Percentiles rank a stretch among this genome's conserved stretches.
These are phyloP conservation scores for Dromius quadrimaculatus DNA, from an alignment of 2,888 invertebrate species.

Conservation along the genomic window DNA sequence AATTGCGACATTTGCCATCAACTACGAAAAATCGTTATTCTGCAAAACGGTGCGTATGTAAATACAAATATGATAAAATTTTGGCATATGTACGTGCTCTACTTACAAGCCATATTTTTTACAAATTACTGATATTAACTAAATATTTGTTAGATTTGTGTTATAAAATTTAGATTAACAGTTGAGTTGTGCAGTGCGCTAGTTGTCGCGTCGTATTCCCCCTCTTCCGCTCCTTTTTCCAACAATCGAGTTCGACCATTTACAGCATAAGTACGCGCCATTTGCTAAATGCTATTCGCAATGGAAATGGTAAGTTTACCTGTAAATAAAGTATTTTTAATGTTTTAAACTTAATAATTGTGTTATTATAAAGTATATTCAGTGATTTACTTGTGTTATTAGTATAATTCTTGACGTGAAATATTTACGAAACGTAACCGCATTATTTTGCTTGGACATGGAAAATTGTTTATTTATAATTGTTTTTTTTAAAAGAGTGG, in stretches of 20 bases:
- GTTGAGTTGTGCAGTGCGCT: constrained; percentile 34
- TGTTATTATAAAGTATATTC: constrained; percentile 8
- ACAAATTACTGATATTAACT: neutral
- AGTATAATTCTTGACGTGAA: constrained; percentile 18
- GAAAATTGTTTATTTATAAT: constrained; percentile 36
- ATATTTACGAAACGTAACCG: constrained; percentile 42
- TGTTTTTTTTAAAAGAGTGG: constrained; percentile 13
- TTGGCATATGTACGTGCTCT: no score
- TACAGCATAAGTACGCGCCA: constrained; percentile 66
- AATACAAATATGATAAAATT: constrained; percentile 2
- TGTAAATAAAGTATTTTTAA: constrained; percentile 19
- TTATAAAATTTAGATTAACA: constrained; percentile 32
- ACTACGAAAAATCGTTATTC: constrained; percentile 32
- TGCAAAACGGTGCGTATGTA: constrained; percentile 14
- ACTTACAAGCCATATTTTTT: no score
- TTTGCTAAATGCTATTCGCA: constrained; percentile 66
- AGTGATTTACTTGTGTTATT: neutral
- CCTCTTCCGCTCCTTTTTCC: constrained; percentile 58
- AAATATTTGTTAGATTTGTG: neutral
- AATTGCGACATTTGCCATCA: constrained; percentile 16
- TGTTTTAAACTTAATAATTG: neutral
- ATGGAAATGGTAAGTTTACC: constrained; percentile 67
- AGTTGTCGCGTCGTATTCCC: constrained; percentile 60
- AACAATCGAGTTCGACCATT: constrained; percentile 56
- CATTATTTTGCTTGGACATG: constrained; percentile 41